Conservation (phyloP, 1,140 invertebrate genomes). For the Microplitis demolitor region DNA sequence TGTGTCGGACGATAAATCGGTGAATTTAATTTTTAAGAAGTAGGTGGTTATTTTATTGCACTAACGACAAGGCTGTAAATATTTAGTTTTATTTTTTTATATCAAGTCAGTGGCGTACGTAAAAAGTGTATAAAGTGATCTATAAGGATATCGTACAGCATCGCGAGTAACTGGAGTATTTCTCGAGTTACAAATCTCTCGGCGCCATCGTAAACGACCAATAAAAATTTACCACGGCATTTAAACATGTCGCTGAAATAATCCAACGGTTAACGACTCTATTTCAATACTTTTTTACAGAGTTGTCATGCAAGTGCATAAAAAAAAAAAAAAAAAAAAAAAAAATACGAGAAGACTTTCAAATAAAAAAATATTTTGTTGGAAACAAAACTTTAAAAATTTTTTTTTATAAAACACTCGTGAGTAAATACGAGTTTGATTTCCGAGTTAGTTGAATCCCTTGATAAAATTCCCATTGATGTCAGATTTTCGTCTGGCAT, state of each 20-base stretch:
- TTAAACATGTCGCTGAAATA: slow-evolving; percentile 36
- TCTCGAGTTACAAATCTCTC: slow-evolving; percentile 46
- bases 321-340: not conserved
- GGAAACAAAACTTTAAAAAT: not conserved
- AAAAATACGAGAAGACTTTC: not conserved
- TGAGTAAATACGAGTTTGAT: not conserved
- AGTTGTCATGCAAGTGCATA: no score
- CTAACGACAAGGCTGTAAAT: no score
- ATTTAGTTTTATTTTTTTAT: not conserved
- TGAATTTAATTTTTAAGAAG: no score
- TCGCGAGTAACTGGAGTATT: slow-evolving; percentile 28
- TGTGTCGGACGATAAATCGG: no score
- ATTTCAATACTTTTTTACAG: not conserved
- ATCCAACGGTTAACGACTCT: slow-evolving; percentile 21
- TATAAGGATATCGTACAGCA: slow-evolving; percentile 8
- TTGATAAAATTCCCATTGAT: slow-evolving; percentile 15
- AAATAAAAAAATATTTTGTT: not conserved
- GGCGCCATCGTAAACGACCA: slow-evolving; percentile 44
- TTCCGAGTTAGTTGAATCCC: slow-evolving; percentile 16
- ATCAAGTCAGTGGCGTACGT: not conserved
- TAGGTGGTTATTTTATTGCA: no score
- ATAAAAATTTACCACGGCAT: slow-evolving; percentile 46
- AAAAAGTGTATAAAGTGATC: slow-evolving; percentile 1
- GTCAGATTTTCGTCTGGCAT: not conserved
- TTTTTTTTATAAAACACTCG: not conserved